Evolutionary conservation across 2,888 invertebrate species (phyloP).

Genomic region (Digitonthophagus gazella): DNA sequence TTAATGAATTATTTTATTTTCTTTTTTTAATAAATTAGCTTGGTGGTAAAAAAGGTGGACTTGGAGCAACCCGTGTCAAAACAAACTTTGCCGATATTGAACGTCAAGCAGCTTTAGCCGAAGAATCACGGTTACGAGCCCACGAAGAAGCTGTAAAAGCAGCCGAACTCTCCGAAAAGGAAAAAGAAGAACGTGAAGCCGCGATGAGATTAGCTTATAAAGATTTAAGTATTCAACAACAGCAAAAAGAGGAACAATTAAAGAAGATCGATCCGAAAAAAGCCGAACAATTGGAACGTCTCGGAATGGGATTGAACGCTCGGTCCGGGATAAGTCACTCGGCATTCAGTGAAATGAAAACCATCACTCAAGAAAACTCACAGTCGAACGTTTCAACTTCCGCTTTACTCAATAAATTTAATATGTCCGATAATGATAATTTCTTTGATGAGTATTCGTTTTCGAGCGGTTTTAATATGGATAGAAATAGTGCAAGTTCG

Average conservation of each 20-base stretch:
- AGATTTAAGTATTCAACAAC: constrained; percentile 64
- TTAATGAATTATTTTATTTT: background rate
- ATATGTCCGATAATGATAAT: constrained; percentile 50
- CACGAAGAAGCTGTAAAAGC: constrained; percentile 50
- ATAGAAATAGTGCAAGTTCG: constrained; percentile 49
- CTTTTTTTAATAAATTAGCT: constrained; percentile 62
- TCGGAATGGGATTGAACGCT: constrained; percentile 83
- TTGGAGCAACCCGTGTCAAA: constrained; percentile 93
- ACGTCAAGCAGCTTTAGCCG: constrained; percentile 81
- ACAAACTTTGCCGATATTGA: constrained; percentile 95
- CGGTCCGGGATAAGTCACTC: constrained; percentile 75
- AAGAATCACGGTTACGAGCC: constrained; percentile 61
- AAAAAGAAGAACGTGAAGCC: constrained; percentile 68
- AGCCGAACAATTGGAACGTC: constrained; percentile 83
- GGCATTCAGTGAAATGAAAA: constrained; percentile 85
- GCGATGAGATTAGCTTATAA: constrained; percentile 75
- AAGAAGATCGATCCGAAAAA: constrained; percentile 76
- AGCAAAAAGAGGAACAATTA: constrained; percentile 70
- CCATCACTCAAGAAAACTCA: constrained; percentile 80
- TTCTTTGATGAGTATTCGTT: constrained; percentile 57
- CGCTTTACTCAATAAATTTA: constrained; percentile 49
- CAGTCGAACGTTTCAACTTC: constrained; percentile 45
- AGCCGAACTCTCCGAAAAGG: constrained; percentile 54
- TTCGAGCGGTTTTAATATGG: constrained; percentile 60
- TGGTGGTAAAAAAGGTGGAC: constrained; percentile 84